phyloP scores from a whole-genome alignment of 2,113 vertebrate genomes.

The Oryzias melastigma region DNA sequence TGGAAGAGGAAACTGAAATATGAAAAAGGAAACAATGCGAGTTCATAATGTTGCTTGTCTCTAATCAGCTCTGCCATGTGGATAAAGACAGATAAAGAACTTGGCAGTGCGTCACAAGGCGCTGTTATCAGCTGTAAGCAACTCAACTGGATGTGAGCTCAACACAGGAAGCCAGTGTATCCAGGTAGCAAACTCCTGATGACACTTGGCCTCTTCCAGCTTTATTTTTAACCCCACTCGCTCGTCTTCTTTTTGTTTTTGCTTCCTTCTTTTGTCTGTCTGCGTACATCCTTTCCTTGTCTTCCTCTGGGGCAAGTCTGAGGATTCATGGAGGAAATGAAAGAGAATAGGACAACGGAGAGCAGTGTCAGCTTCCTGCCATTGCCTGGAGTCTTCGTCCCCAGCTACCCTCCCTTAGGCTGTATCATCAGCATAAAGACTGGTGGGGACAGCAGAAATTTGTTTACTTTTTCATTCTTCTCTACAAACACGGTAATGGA shows the following conservation, averaged over 20 bases:
- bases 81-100: conserved; percentile 77
- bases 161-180: conserved; percentile 46
- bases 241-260: conserved; percentile 60
- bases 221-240: conserved; percentile 51
- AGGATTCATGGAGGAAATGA: conserved; percentile 64
- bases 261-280: conserved; percentile 57
- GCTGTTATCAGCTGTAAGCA: conserved; percentile 67
- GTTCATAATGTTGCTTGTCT: conserved; percentile 67
- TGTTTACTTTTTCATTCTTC: conserved; percentile 59
- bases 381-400: conserved; percentile 57
- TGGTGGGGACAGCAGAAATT: conserved; percentile 38
- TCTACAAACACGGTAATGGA: conserved; percentile 56
- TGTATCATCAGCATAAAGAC: conserved; percentile 48
- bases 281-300: conserved; percentile 68
- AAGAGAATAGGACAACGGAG: conserved; percentile 64
- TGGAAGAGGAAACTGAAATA: conserved; percentile 32
- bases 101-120: conserved; percentile 69
- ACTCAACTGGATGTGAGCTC: conserved; percentile 62
- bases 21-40: conserved; percentile 66
- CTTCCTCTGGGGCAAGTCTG: conserved; percentile 59
- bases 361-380: conserved; percentile 69
- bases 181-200: conserved; percentile 55
- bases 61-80: conserved; percentile 77
- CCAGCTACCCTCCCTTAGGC: conserved; percentile 41
- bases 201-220: conserved; percentile 46